These are phyloP conservation scores for Sarcophaga bullata DNA, from an alignment of 1,140 invertebrate genomes.

Conservation along the genomic window DNA sequence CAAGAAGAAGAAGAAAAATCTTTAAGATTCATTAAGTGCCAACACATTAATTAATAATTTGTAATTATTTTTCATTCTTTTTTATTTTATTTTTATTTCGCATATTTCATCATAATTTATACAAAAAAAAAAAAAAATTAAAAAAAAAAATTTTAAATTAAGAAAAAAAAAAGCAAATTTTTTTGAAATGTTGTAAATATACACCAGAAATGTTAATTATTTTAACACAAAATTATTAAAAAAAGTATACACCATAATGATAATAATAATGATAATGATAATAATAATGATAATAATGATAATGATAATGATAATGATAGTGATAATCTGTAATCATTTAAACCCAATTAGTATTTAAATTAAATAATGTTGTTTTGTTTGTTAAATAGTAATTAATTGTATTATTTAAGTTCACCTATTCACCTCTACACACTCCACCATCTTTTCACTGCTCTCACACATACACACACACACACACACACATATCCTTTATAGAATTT, in stretches of 20 bases:
- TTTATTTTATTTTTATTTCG: neutral
- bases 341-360: slow-evolving; percentile 23
- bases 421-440: neutral
- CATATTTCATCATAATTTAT: no score
- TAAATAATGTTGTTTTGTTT: slow-evolving; percentile 36
- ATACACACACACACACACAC: no score
- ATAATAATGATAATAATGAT: no score
- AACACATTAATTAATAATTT: slow-evolving; percentile 29
- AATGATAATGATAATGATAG: no score
- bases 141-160: neutral
- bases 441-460: no score
- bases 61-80: slow-evolving; percentile 7
- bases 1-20: slow-evolving; percentile 22
- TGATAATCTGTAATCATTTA: neutral
- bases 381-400: slow-evolving; percentile 38
- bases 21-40: slow-evolving; percentile 36
- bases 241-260: no score
- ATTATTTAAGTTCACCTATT: neutral
- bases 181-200: no score
- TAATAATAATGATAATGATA: no score
- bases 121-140: neutral
- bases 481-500: no score
- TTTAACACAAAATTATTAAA: no score
- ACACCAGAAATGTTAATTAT: no score
- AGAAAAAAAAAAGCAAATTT: no score